phyloP scores from a whole-genome alignment of 2,797 vertebrate species.

The Eptatretus atami region DNA sequence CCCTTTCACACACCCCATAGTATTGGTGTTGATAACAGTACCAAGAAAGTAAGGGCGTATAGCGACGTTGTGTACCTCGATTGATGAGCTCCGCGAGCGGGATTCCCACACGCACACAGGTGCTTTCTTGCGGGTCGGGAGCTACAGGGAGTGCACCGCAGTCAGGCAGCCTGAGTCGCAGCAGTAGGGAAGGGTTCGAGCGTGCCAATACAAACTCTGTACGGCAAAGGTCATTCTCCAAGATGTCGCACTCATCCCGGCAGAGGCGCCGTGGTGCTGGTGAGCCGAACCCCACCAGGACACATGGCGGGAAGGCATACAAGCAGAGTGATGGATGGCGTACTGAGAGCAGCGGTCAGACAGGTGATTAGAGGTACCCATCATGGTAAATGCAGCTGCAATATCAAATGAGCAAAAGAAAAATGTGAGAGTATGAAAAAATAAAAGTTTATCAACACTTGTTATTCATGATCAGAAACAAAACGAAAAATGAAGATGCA shows the following conservation, averaged over 20 bases:
- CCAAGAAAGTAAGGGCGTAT: too few relatives aligned
- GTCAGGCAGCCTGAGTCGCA: conserved; percentile 58
- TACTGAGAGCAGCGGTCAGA: conserved; percentile 79
- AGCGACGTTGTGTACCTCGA: background rate
- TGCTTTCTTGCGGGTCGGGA: conserved; percentile 36
- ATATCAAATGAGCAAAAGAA: conserved; percentile 1
- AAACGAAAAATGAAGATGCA: too few relatives aligned
- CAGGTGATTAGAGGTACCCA: conserved; percentile 70
- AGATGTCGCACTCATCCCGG: conserved; percentile 62
- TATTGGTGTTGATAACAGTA: too few relatives aligned
- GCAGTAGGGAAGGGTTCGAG: conserved; percentile 64
- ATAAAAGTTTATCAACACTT: too few relatives aligned
- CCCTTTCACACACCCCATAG: too few relatives aligned
- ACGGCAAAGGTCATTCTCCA: conserved; percentile 61
- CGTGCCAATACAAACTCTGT: conserved; percentile 59
- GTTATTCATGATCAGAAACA: too few relatives aligned
- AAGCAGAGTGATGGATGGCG: conserved; percentile 82
- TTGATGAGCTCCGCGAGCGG: conserved; percentile 38
- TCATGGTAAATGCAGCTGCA: conserved; percentile 83
- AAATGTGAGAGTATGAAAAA: too few relatives aligned
- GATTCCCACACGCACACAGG: conserved; percentile 70
- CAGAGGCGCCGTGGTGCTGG: conserved; percentile 48
- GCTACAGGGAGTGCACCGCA: conserved; percentile 47
- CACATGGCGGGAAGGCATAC: conserved; percentile 70
- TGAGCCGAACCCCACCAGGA: conserved; percentile 16